Conservation (phyloP, 2,797 vertebrate genomes). For the Craterocephalus amniculus region DNA sequence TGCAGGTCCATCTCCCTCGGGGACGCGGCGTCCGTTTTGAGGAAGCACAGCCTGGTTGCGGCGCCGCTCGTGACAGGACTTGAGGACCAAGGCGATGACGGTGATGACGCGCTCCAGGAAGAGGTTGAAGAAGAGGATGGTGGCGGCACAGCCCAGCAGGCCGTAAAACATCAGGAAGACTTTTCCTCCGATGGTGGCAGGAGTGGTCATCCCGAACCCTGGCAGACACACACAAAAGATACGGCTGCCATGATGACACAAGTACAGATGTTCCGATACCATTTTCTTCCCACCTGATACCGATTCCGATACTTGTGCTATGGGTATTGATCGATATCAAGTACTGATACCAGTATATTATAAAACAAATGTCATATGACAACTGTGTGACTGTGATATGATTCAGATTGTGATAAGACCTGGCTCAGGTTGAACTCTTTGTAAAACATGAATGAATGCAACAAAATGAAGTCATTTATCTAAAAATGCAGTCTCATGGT, state of each 20-base stretch:
- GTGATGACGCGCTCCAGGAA: conserved; percentile 96
- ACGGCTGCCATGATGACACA: not conserved
- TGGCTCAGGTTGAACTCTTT: too few relatives aligned
- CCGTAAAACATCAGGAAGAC: conserved; percentile 96
- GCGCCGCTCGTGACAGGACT: conserved; percentile 87
- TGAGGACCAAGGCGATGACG: conserved; percentile 89
- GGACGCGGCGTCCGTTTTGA: conserved; percentile 63
- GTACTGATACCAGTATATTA: too few relatives aligned
- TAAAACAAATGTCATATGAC: too few relatives aligned
- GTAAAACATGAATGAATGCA: too few relatives aligned
- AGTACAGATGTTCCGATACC: too few relatives aligned
- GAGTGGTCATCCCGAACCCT: conserved; percentile 98
- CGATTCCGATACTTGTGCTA: too few relatives aligned
- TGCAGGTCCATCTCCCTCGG: conserved; percentile 48
- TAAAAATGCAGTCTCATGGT: too few relatives aligned
- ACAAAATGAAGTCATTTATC: too few relatives aligned
- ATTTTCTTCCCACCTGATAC: too few relatives aligned
- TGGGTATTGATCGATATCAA: too few relatives aligned
- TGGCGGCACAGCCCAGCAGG: conserved; percentile 92
- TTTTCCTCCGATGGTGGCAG: conserved; percentile 91
- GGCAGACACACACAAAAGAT: conserved; percentile 41
- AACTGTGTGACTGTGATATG: too few relatives aligned
- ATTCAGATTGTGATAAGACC: too few relatives aligned
- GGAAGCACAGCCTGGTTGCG: conserved; percentile 80
- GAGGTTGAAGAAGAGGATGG: conserved; percentile 96